Base-by-base conservation (phyloP, 2,797 vertebrate species). In the Schizopygopsis malacanthus region DNA sequence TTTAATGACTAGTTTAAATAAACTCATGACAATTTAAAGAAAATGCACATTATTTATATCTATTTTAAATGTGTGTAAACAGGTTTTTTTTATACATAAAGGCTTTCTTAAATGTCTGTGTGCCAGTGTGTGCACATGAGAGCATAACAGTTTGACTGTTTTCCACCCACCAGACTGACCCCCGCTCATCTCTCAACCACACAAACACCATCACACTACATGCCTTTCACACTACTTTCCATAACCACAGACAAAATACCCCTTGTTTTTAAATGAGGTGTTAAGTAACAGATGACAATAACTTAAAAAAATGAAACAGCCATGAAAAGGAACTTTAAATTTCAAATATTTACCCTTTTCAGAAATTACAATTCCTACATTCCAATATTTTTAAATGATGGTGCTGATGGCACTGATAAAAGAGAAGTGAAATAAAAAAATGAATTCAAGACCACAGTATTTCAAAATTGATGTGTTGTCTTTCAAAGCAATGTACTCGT, bases 151-250 rank as follows among this genome's bases (percentile, higher is more conserved):
- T 82, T 37, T 86, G 59, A 86, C 22, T 86, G 80, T 86, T 82
- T 82, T 79, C 85, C 79, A 50, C 45, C 50, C 85, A 50, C 28
- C n/a, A 39, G 2, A 59, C 79, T 86, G 85, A 86, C 85, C 85
- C 7, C 5, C 45, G 13, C n/a, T 47, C n/a, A n/a, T 37, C 41
- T 77, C 41, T 70, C 20, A 82, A 88, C 83, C 67, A 82, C 71
- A 85, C 25, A 52, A 67, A 22, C 75, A 77, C 20, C 33, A 47
- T 43, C 54, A 65, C n/a, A 33, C 78, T 20, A 28, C 39, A 63
- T 43, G 56, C 16, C 41, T 33, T 77, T 20, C 70, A 41, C 41
- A 50, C 45, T 18, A 25, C 47, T 78, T 85, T 81, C 83, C 43
- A 41, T 39, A 59, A 56, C 71, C 72, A 78, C 54, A 76, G 10